Evolutionary conservation across 2,797 vertebrate species (phyloP).

Genomic region (Myotis pilosus): DNA sequence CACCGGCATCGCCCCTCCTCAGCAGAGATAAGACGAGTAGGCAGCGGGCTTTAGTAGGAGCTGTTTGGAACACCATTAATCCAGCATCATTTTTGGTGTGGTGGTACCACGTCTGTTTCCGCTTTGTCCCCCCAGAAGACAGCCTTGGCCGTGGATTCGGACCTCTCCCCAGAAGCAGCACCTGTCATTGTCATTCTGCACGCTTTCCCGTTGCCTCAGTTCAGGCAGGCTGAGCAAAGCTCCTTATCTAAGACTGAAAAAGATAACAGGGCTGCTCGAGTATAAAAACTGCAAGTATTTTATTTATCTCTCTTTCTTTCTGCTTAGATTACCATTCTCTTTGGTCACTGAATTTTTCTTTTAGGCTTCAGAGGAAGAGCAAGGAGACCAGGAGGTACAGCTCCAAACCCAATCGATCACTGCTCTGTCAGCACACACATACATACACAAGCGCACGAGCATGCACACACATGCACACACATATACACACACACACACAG

Average conservation of each 20-base stretch:
- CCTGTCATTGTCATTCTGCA: slow-evolving; percentile 62
- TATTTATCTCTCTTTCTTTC: slow-evolving; percentile 85
- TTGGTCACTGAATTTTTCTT: slow-evolving; percentile 84
- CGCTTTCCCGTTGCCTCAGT: slow-evolving; percentile 27
- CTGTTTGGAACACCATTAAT: slow-evolving; percentile 81
- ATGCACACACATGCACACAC: too few relatives aligned
- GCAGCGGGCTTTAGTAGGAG: slow-evolving; percentile 81
- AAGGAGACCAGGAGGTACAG: slow-evolving; percentile 83
- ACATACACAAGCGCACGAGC: too few relatives aligned
- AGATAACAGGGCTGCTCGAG: slow-evolving; percentile 85
- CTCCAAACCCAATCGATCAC: slow-evolving; percentile 85
- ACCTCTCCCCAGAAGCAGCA: slow-evolving; percentile 69
- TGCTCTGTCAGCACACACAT: slow-evolving; percentile 66
- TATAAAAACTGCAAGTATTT: slow-evolving; percentile 85
- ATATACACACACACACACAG: background rate
- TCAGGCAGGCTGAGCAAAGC: slow-evolving; percentile 73
- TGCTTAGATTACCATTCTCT: slow-evolving; percentile 86
- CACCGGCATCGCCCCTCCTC: slow-evolving; percentile 79
- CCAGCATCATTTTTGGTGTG: slow-evolving; percentile 74
- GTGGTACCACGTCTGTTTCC: slow-evolving; percentile 68
- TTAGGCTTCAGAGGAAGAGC: slow-evolving; percentile 78
- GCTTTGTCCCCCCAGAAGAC: slow-evolving; percentile 76
- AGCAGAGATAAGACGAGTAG: slow-evolving; percentile 81
- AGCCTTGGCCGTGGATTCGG: slow-evolving; percentile 62
- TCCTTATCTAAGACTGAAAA: slow-evolving; percentile 82